Base-by-base conservation (phyloP, 2,888 invertebrate genomes). In the Brachyopa scutellaris region DNA sequence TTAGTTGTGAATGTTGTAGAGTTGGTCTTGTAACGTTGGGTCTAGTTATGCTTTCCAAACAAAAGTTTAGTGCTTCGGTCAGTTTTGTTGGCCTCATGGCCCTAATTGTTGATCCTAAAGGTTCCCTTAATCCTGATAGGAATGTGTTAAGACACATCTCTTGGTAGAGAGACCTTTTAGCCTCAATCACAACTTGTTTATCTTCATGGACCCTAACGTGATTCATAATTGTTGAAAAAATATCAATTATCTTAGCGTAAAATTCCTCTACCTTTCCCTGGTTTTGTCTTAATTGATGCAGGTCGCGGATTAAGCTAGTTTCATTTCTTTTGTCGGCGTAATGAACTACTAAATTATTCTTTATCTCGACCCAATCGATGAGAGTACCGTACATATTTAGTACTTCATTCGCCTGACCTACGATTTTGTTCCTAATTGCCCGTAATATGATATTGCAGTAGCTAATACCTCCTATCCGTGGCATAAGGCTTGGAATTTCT, bases 101-200 rank as follows among this genome's bases (percentile, higher is more conserved):
- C 13, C 85, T 77, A 15, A 86, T 69, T 19, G 84, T 84, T 6
- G 83, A 72, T 1, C 85, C 85, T 40, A 85, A 17, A 1, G 84
- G 84, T 42, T 85, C 84, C 15, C 38, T 80, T 36, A 85, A 45
- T 8, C 84, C 84, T 2, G 64, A 76, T 4, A 85, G 29, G 53
- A 84, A 85, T 26, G 59, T 67, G 31, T 84, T 85, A 4, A 85
- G 57, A 31, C 83, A 84, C 80, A 85, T 84, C 45, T 85, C 80
- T 7, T 55, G 19, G 33, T 55, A 36, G 13, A 33, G 36, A 7
- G 13, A 19, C 21, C 8, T 33, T 55, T 55, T 11, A 11, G 55
- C 29, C 19, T 17, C 17, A 6, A 51, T 17, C n/a, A 51, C 51
- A 15, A 9, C 19, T 31, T 6, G 2, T 8, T 6, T 51, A n/a